Evolutionary conservation across 2,113 vertebrate genomes (phyloP).

Genomic region (Scomber colias): DNA sequence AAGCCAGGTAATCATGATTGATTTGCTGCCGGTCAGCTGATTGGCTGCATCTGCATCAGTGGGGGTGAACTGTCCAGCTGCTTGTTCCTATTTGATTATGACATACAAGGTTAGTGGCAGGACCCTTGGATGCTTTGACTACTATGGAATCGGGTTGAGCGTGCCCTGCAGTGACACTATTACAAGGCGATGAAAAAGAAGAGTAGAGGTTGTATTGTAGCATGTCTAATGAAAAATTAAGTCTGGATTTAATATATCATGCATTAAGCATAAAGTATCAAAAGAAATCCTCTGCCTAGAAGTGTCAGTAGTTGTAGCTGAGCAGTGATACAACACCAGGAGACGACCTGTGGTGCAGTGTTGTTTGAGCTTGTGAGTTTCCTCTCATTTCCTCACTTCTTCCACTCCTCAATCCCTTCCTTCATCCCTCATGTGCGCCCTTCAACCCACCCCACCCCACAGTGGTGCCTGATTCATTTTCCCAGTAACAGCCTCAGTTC

Average conservation of each 20-base stretch:
- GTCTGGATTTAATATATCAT: conserved; percentile 9
- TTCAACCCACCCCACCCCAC: conserved; percentile 38
- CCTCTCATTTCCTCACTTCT: conserved; percentile 50
- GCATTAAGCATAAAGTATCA: conserved; percentile 15
- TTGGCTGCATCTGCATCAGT: conserved; percentile 39
- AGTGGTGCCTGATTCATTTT: conserved; percentile 76
- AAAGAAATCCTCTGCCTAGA: conserved; percentile 26
- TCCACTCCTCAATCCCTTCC: conserved; percentile 36
- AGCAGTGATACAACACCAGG: conserved; percentile 47
- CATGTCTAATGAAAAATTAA: neutral
- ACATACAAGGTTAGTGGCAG: conserved; percentile 23
- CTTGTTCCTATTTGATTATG: conserved; percentile 32
- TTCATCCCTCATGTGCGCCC: conserved; percentile 56
- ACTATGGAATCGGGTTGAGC: neutral
- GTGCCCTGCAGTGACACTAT: conserved; percentile 9
- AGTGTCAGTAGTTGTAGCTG: conserved; percentile 50
- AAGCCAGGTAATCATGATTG: conserved; percentile 62
- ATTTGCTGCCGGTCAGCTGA: conserved; percentile 57
- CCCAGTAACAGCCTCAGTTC: conserved; percentile 66
- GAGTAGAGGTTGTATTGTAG: conserved; percentile 9
- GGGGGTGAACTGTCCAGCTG: conserved; percentile 27
- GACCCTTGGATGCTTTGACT: conserved; percentile 1
- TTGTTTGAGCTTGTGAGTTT: conserved; percentile 34
- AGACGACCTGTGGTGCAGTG: conserved; percentile 50
- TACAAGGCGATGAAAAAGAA: neutral